phyloP scores from a whole-genome alignment of 2,888 invertebrate genomes.

The Pyrrhosoma nymphula region DNA sequence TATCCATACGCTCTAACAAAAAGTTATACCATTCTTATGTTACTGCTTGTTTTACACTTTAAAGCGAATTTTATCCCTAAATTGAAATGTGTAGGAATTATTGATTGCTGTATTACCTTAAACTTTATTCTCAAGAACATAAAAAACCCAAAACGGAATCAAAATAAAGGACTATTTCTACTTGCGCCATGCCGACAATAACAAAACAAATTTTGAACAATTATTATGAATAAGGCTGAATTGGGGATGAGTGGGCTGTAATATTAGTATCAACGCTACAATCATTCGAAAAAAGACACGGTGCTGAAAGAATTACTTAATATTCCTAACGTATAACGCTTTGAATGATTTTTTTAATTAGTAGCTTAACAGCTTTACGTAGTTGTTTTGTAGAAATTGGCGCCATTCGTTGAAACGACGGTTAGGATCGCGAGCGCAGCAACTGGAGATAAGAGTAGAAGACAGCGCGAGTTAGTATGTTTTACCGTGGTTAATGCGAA shows the following conservation, averaged over 20 bases:
- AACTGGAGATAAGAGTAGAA: too few relatives aligned
- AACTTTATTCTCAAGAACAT: neutral
- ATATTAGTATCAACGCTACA: too few relatives aligned
- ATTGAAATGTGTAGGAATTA: neutral
- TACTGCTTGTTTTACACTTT: neutral
- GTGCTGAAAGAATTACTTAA: too few relatives aligned
- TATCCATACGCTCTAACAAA: slow-evolving; percentile 3
- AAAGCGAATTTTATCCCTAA: neutral
- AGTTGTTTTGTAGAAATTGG: neutral
- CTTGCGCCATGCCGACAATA: neutral
- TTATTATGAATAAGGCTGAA: neutral
- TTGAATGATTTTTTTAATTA: neutral
- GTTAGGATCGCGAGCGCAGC: neutral
- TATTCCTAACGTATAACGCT: too few relatives aligned
- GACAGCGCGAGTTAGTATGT: neutral
- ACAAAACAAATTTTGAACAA: neutral
- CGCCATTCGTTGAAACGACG: slow-evolving; percentile 48
- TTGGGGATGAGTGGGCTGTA: neutral
- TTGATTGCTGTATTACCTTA: neutral
- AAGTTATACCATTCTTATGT: neutral
- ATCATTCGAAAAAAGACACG: too few relatives aligned
- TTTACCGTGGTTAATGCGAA: neutral
- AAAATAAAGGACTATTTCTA: neutral
- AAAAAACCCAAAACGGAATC: neutral
- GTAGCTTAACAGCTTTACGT: neutral